Base-by-base conservation (phyloP, 2,797 vertebrate species). In the Pseudomugil gertrudae region DNA sequence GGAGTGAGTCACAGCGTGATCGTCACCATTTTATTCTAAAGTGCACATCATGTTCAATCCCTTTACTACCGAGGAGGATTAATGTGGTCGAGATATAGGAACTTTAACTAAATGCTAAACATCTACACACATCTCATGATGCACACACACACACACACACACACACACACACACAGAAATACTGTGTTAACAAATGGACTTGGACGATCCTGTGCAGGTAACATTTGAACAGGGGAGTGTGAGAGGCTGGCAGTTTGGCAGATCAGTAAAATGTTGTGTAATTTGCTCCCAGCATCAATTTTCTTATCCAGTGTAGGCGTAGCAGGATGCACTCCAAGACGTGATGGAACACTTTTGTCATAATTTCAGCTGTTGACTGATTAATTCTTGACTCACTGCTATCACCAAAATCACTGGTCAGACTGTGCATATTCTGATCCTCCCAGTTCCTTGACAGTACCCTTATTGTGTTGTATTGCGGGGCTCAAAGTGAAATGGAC, bases 251-350 rank as follows among this genome's bases (percentile, higher is more conserved):
- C 69, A 69, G 54, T 61, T 62, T 66, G 73, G 60, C 69, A 60
- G 58, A 81, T 76, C 59, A 33, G 66, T 51, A 40, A 66, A 69
- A 71, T 58, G 71, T 78, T 87, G 65, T 26, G 26, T 75, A 76
- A 86, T 79, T 74, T 69, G 57, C 73, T 76, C 38, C 58, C 65
- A 65, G 69, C 78, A 66, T 47, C 62, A 58, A 35, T 74, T 73
- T 71, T 83, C 73, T 68, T 72, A 75, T 77, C 21, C 21, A 30
- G 52, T 52, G 66, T 79, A 61, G 79, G 78, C 64, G 60, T 67
- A 74, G 57, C 55, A 52, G 71, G 73, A 72, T 66, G 66, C 57
- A 45, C 57, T 83, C 63, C 74, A 79, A 72, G 48, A 77, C 61
- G 62, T 30, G 30, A 60, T 43, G 40, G 64, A 71, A 52, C 63